Base-by-base conservation (phyloP, 2,113 vertebrate genomes). In the Oryzias woworae region DNA sequence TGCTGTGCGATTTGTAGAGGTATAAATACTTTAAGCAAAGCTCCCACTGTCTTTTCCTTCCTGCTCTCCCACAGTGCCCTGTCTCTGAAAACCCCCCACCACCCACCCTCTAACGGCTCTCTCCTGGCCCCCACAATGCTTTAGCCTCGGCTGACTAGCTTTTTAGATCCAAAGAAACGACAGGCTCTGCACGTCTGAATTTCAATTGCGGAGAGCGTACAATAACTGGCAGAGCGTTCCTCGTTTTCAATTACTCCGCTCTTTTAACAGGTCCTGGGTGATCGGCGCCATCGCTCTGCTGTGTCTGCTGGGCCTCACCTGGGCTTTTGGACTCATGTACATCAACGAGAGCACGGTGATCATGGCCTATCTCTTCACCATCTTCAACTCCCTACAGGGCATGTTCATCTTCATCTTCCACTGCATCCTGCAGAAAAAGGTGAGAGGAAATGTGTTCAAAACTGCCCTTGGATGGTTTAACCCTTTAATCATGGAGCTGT, bases 381-480 rank as follows among this genome's bases (percentile, higher is more conserved):
- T 98, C 92, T 99, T 99, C 92, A 99, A 99, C 94, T 99, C 97
- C 70, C 93, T 99, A 67, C 97, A 99, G 92, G 97, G 97, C 87
- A 98, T 99, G 97, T 99, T 99, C 91, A 99, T 99, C 94, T 99
- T 98, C 92, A 98, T 99, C 92, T 99, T 99, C 91, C 97, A 99
- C 91, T 99, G 97, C 93, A 96, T 98, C 55, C 95, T 99, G 72
- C 97, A 99, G 90, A 99, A 99, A 89, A 99, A 98, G 96, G 97
- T 99, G 92, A 94, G 91, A 17, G 7, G 44, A 47, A 5, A 56
- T 23, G 28, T 14, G 41, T 46, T 53, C 26, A 31, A 59, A 31
- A 45, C 7, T 28, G 4, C 46, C 53, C 36, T 54, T 15, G 58
- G 64, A 62, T 57, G 45, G 36, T 36, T 36, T 36, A 36, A 36